Evolutionary conservation across 2,797 vertebrate species (phyloP), one percentile per base, ranked within the genome.

Genomic region (Antennarius maculatus): DNA sequence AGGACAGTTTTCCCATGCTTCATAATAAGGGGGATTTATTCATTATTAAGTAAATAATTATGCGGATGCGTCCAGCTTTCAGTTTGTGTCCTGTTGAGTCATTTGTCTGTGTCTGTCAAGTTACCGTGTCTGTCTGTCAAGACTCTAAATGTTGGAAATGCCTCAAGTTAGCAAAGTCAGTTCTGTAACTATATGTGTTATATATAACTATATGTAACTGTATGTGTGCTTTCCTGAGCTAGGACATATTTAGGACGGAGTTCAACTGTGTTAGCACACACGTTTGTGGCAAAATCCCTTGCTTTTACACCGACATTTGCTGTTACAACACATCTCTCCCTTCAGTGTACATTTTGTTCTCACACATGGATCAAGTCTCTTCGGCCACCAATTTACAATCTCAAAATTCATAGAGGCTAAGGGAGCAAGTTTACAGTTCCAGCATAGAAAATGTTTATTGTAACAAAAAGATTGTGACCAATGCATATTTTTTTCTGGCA

Each of bases 91-190:
- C 45, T 64, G 59, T 71, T 78, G 69, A 77, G 71, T 77, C 80
- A 55, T 62, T 54, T 39, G 62, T 84, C 73, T 69, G 67, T 8
- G 7, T 34, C 31, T 34, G 31, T 34, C 73, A 79, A 80, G n/a
- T 65, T 66, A 34, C 66, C 80, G 68, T 71, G 74, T 76, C 82
- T 87, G 79, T 72, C 68, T 68, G 78, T 71, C 61, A 68, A 80
- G 43, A 65, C 55, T 76, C 71, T 76, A 90, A 90, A 90, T 90
- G 87, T 86, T 87, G 87, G 23, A 83, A 82, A 86, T 91, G 85
- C 90, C 90, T 74, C 23, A 69, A 88, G 89, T 90, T 72, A 84
- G 83, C 68, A 67, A 75, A 91, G 86, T 90, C 87, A 88, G 91
- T 89, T 90, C 74, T 84, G 82, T 79, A 82, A 83, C 82, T 85